phyloP scores from a whole-genome alignment of 2,888 invertebrate species.

The Tenodera sinensis region DNA sequence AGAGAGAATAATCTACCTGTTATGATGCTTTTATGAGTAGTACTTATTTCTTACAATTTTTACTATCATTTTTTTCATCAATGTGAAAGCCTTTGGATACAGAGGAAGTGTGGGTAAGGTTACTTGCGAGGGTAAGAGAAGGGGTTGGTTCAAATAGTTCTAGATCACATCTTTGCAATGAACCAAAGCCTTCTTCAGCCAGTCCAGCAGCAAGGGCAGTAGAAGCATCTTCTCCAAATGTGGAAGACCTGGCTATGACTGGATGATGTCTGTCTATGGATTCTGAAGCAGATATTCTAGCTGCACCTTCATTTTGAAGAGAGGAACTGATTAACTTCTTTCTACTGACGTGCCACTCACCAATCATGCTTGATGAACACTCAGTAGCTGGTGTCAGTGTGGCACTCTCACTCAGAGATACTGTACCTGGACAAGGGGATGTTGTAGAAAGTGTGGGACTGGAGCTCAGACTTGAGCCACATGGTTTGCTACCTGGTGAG shows the following conservation, averaged over 20 bases:
- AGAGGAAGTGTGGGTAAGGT: conserved; percentile 19
- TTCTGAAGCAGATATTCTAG: neutral
- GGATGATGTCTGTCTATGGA: neutral
- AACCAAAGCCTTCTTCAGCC: conserved; percentile 7
- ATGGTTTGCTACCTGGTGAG: neutral
- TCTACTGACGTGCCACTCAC: neutral
- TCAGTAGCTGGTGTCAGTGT: neutral
- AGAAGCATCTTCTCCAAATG: conserved; percentile 4
- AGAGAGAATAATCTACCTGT: neutral
- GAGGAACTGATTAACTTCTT: neutral
- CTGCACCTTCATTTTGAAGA: neutral
- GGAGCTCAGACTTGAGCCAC: neutral
- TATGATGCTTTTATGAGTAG: neutral
- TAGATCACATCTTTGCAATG: neutral
- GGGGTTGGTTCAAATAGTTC: conserved; percentile 1
- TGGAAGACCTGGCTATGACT: neutral
- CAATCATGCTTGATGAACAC: neutral
- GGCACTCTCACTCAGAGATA: neutral
- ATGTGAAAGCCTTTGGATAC: conserved; percentile 25
- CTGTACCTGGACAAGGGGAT: neutral
- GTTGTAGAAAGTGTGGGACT: neutral
- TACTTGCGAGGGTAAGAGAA: conserved; percentile 26
- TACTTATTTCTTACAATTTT: neutral
- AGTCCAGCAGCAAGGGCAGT: neutral
- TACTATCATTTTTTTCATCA: conserved; percentile 11